phyloP scores from a whole-genome alignment of 37 sponge, comb jelly and placozoan genomes.

The Theonella swinhoei region DNA sequence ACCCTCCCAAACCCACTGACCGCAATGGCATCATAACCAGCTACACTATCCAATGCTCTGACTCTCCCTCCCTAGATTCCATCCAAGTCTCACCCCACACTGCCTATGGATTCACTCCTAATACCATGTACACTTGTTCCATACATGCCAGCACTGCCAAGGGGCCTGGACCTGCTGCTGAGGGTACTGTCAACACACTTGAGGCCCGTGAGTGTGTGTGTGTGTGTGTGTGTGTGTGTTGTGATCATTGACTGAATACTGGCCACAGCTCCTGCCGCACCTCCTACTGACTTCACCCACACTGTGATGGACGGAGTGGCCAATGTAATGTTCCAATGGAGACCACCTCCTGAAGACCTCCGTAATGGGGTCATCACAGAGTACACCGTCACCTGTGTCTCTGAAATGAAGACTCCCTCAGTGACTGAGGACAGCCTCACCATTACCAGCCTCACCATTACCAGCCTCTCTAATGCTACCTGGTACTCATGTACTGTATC shows the following conservation, averaged over 20 bases:
- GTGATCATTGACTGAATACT: neutral
- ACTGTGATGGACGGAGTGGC: neutral
- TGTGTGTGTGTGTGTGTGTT: neutral
- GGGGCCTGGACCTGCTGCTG: slow-evolving; percentile 4
- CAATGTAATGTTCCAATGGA: neutral
- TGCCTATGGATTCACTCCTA: neutral
- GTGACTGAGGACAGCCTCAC: neutral
- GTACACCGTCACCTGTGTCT: slow-evolving; percentile 19
- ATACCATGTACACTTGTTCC: slow-evolving; percentile 5
- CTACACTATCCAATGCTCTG: neutral
- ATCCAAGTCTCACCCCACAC: neutral
- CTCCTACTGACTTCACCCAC: neutral
- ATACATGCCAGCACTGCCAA: neutral
- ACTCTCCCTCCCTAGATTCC: neutral
- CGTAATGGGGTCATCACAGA: slow-evolving; percentile 10
- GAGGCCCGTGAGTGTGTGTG: neutral
- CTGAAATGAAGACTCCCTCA: neutral
- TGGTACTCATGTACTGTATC: slow-evolving; percentile 2
- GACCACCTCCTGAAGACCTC: neutral
- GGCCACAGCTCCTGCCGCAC: slow-evolving; percentile 8
- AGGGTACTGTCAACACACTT: neutral
- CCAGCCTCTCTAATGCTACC: neutral
- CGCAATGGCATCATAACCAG: slow-evolving; percentile 25
- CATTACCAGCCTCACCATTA: neutral
- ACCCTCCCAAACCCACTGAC: neutral